phyloP scores from a whole-genome alignment of 1,140 invertebrate species.

The Ooceraea biroi region DNA sequence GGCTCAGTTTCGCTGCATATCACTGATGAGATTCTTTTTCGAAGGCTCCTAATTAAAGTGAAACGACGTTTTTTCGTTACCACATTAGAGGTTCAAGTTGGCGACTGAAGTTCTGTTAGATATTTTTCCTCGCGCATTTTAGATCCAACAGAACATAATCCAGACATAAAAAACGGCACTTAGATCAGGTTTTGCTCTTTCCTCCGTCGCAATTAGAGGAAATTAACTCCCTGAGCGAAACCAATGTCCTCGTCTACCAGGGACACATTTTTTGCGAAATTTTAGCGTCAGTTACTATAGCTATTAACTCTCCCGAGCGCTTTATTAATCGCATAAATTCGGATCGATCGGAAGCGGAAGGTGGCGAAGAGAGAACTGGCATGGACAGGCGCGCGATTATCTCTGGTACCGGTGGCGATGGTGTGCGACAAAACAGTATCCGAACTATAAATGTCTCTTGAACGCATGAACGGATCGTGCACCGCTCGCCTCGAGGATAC shows the following conservation, averaged over 20 bases:
- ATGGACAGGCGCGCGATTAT: constrained; percentile 23
- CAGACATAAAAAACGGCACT: too few species aligned
- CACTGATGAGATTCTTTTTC: not conserved
- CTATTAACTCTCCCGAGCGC: constrained; percentile 1
- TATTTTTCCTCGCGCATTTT: too few species aligned
- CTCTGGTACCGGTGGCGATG: too few species aligned
- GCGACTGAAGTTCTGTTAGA: too few species aligned
- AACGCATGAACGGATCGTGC: constrained; percentile 16
- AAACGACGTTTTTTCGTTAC: not conserved
- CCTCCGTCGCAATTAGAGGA: not conserved
- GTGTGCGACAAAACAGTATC: constrained; percentile 27
- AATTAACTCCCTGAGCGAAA: constrained; percentile 3
- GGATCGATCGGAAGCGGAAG: constrained; percentile 29
- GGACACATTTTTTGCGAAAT: not conserved
- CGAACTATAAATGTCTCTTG: constrained; percentile 31
- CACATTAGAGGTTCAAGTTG: too few species aligned
- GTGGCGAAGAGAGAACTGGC: constrained; percentile 1
- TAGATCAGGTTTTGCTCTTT: too few species aligned
- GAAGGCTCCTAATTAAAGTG: constrained; percentile 5
- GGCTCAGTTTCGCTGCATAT: not conserved
- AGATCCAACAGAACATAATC: too few species aligned
- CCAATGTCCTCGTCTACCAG: not conserved
- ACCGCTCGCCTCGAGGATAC: too few species aligned
- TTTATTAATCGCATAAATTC: constrained; percentile 15
- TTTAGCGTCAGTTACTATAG: not conserved